Conservation (phyloP, 2,888 invertebrate genomes). For the Druceiella hillmani region DNA sequence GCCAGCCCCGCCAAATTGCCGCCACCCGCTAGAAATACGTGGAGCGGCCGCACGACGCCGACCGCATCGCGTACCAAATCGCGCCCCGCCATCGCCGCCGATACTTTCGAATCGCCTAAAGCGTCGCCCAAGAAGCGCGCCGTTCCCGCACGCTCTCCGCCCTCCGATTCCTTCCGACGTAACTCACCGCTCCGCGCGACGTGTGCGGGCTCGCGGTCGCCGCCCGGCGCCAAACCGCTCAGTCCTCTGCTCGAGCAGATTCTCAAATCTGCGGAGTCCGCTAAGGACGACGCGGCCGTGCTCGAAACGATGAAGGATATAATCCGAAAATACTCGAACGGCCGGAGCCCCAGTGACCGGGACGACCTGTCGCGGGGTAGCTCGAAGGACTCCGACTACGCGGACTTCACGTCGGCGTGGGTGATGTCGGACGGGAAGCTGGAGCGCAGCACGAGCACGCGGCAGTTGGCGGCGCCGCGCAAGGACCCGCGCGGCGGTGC, state of each 20-base stretch:
- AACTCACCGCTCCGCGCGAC: conserved; percentile 47
- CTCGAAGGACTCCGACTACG: conserved; percentile 55
- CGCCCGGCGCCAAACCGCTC: conserved; percentile 52
- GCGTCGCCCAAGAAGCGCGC: conserved; percentile 57
- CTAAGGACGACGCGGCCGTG: conserved; percentile 68
- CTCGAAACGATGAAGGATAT: conserved; percentile 69
- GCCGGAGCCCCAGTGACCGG: conserved; percentile 31
- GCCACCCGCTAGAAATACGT: conserved; percentile 59
- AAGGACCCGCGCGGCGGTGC: conserved; percentile 42
- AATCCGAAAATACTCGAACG: conserved; percentile 44
- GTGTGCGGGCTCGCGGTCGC: conserved; percentile 47
- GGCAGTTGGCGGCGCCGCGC: conserved; percentile 44
- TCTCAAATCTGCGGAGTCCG: conserved; percentile 62
- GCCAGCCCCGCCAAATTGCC: conserved; percentile 45
- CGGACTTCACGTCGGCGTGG: conserved; percentile 68
- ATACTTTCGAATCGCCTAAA: conserved; percentile 47
- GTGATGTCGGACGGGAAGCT: conserved; percentile 66
- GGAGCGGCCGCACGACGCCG: conserved; percentile 61
- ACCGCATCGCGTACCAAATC: conserved; percentile 38
- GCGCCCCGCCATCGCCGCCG: conserved; percentile 39
- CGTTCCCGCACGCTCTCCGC: conserved; percentile 28
- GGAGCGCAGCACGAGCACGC: conserved; percentile 53
- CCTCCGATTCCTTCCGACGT: conserved; percentile 44
- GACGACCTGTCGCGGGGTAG: conserved; percentile 42
- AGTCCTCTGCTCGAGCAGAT: conserved; percentile 67